These are phyloP conservation scores for Sebastes schlegelii DNA, from an alignment of 2,113 vertebrate species.

Conservation along the genomic window DNA sequence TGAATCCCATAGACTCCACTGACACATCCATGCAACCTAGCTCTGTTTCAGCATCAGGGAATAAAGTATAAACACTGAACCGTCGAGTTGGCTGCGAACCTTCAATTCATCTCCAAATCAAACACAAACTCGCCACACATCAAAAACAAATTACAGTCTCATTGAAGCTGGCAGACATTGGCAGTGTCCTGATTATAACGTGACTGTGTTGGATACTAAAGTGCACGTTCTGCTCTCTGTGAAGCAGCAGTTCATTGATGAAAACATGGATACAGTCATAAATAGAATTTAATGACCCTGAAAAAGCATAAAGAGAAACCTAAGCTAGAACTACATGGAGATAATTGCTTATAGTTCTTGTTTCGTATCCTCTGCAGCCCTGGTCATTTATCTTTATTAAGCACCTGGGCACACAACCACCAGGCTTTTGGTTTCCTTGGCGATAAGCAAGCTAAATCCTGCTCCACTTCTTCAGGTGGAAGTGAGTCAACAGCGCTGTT, in stretches of 20 bases:
- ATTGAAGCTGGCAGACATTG: slow-evolving; percentile 13
- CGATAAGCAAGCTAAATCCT: slow-evolving; percentile 78
- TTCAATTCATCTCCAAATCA: slow-evolving; percentile 17
- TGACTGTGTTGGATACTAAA: slow-evolving; percentile 7
- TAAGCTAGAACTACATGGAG: slow-evolving; percentile 33
- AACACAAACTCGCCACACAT: not conserved
- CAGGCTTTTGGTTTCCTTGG: slow-evolving; percentile 76
- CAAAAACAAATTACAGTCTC: slow-evolving; percentile 18
- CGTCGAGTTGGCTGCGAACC: slow-evolving; percentile 7
- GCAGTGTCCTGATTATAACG: not conserved
- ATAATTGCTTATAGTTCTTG: slow-evolving; percentile 49
- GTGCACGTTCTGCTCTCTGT: not conserved
- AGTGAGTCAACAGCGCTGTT: slow-evolving; percentile 79
- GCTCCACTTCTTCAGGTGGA: slow-evolving; percentile 76
- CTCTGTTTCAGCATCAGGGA: not conserved
- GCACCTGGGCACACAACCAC: slow-evolving; percentile 51
- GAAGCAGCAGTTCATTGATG: slow-evolving; percentile 35
- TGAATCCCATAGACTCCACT: not conserved
- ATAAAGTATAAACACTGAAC: slow-evolving; percentile 14
- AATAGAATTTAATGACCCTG: not conserved
- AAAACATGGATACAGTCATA: slow-evolving; percentile 8
- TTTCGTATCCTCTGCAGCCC: slow-evolving; percentile 32
- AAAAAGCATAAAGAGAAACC: slow-evolving; percentile 10
- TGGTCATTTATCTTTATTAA: slow-evolving; percentile 60
- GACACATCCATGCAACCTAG: not conserved